Percentiles rank a stretch among this genome's conserved stretches.
Evolutionary conservation across 2,888 invertebrate species (phyloP).

Genomic region (Trachelus iudaicus): DNA sequence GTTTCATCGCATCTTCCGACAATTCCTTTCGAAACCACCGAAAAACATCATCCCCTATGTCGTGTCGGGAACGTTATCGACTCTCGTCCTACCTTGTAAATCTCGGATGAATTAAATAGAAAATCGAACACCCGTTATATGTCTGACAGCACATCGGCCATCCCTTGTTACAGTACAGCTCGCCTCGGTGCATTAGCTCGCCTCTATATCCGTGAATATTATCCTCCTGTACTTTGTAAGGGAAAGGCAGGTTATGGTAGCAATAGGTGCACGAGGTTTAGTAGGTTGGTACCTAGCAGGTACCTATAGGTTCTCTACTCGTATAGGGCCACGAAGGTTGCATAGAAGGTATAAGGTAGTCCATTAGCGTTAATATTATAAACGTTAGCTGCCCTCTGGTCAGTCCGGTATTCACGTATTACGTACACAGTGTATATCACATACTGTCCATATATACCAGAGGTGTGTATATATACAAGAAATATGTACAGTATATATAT

Average conservation of each 20-base stretch:
- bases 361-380: constrained; percentile 67
- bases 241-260: constrained; percentile 30
- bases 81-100: background rate
- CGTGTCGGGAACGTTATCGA: background rate
- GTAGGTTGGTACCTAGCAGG: background rate
- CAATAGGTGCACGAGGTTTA: constrained; percentile 38
- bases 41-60: background rate
- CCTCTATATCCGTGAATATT: constrained; percentile 64
- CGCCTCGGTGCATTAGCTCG: constrained; percentile 62
- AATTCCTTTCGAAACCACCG: background rate
- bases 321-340: constrained; percentile 24
- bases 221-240: constrained; percentile 48
- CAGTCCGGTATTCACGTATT: constrained; percentile 53
- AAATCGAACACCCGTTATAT: background rate
- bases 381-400: constrained; percentile 65
- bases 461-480: constrained; percentile 14
- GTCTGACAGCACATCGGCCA: background rate
- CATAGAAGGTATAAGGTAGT: constrained; percentile 65
- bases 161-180: constrained; percentile 28
- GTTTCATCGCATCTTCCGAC: background rate
- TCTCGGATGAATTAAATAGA: background rate
- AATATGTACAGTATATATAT: constrained; percentile 16
- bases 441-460: background rate
- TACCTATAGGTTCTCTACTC: background rate
- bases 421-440: constrained; percentile 23